These are phyloP conservation scores for Ramphastos sulfuratus DNA, from an alignment of 2,113 vertebrate genomes.

Conservation along the genomic window DNA sequence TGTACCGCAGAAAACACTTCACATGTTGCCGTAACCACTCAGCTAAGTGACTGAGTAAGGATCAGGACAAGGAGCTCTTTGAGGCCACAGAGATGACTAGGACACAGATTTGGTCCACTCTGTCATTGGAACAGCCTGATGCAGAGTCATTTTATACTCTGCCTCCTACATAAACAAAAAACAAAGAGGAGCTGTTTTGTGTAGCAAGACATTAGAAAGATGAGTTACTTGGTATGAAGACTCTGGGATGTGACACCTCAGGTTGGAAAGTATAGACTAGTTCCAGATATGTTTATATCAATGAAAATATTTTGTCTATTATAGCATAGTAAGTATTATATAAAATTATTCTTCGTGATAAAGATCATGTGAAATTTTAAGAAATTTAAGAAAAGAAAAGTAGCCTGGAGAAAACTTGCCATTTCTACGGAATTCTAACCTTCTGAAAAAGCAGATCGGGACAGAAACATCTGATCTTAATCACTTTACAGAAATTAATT, in stretches of 20 bases:
- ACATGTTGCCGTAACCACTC: not conserved
- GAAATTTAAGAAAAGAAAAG: not conserved
- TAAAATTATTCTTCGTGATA: not conserved
- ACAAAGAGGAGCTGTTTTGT: not conserved
- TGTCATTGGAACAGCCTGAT: not conserved
- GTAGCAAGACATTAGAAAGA: not conserved
- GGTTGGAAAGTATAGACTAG: not conserved
- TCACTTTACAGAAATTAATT: not conserved
- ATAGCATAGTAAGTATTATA: not conserved
- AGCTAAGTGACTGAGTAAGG: not conserved
- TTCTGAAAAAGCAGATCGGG: not conserved
- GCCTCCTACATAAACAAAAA: not conserved
- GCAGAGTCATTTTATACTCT: not conserved
- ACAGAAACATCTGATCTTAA: slow-evolving; percentile 13
- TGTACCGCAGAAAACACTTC: not conserved
- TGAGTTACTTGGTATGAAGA: not conserved
- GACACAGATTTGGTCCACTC: not conserved
- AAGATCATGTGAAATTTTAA: not conserved
- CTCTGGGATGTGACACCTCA: not conserved
- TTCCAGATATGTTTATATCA: not conserved
- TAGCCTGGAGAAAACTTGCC: not conserved
- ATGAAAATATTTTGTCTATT: not conserved
- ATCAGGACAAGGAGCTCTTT: not conserved
- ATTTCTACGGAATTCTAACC: not conserved
- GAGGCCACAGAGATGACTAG: not conserved